A percentile compares a stretch with the other conserved stretches of the same genome.
These are phyloP conservation scores for Cryptocephalus moraei DNA, from an alignment of 2,888 invertebrate species.

Conservation along the genomic window DNA sequence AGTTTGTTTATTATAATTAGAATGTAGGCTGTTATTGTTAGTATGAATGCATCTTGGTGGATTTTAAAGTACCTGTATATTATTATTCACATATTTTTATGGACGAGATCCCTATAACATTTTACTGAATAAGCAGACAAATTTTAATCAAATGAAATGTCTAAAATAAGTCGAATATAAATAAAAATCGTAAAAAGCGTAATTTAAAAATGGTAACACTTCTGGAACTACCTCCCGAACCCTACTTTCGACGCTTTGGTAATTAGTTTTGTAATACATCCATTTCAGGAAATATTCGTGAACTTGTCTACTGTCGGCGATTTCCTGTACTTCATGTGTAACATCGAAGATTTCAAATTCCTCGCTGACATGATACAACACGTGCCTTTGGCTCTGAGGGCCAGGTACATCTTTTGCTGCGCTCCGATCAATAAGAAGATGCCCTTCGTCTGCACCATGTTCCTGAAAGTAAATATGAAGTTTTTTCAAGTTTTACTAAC, in stretches of 20 bases:
- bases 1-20: no score
- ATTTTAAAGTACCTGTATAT: no score
- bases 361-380: constrained; percentile 96
- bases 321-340: constrained; percentile 94
- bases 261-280: not conserved
- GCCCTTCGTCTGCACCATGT: constrained; percentile 90
- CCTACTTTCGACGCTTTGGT: not conserved
- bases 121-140: no score
- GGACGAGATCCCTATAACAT: no score
- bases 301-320: constrained; percentile 84
- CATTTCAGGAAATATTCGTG: constrained; percentile 83
- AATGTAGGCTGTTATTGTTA: no score
- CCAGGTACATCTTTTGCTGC: constrained; percentile 93
- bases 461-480: constrained; percentile 73
- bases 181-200: constrained; percentile 1
- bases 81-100: no score
- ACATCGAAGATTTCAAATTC: constrained; percentile 91
- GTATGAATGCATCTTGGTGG: no score
- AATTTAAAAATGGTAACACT: no score
- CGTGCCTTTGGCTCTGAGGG: constrained; percentile 77
- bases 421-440: constrained; percentile 91
- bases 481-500: no score
- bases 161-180: no score
- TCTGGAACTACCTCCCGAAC: no score
- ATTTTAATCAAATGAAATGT: no score